Evolutionary conservation across 2,797 vertebrate genomes (phyloP), one percentile per base, ranked within the genome.

Genomic region (Enteromius treurensis): DNA sequence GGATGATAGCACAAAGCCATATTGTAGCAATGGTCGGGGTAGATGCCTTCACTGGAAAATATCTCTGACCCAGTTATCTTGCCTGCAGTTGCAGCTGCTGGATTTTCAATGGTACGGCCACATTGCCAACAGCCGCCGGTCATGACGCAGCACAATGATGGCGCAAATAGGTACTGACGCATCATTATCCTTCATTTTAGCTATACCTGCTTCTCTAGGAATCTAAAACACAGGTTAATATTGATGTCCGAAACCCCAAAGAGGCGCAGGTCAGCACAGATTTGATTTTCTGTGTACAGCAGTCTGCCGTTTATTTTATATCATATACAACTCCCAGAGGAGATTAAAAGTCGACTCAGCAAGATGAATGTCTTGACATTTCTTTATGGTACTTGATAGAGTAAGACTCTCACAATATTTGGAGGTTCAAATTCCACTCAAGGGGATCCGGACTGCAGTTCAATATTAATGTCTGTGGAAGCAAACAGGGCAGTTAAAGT

Each of bases 351-450:
- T 58, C 17, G 29, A 77, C 77, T 76, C 51, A 11, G 81, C 51
- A 70, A 86, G 58, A 77, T 51, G 71, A 40, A 82, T 40, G 68
- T 47, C 80, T 79, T 45, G 0, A 62, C 55, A 32, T 42, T 23
- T 60, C 34, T 37, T 74, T 51, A 79, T 60, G 70, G 37, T 29
- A 74, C 75, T 42, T 75, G 58, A 82, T 79, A 75, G 79, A 85
- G 68, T 79, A 64, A 77, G 67, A 85, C 15, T 68, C 60, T 79
- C 68, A 58, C 80, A 79, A 51, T 78, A 71, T 78, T 81, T 82
- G 45, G 68, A 85, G 58, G 73, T 69, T 32, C 74, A 79, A 82
- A 47, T 55, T 81, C 49, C 60, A 79, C 68, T 47, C 60, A 58
- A 40, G 79, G n/a, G 23, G 64, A 76, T 51, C 40, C 47, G 23